Base-by-base conservation (phyloP, 2,113 vertebrate species). In the Chunga burmeisteri region DNA sequence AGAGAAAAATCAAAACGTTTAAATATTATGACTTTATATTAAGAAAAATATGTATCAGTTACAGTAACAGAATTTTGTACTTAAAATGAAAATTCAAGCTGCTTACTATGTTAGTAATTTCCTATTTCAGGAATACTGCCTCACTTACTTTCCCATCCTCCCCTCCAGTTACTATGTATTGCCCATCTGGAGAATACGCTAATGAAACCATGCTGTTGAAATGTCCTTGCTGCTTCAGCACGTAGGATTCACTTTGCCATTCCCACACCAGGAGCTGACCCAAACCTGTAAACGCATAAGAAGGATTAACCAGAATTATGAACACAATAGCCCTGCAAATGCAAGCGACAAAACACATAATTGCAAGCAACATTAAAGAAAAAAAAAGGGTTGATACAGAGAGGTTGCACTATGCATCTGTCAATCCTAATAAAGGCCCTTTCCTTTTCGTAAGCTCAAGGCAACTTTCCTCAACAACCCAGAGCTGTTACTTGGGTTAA, bases 261-360 rank as follows among this genome's bases (percentile, higher is more conserved):
- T 99, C 99, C 99, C 99, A 99, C 66, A 99, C 99, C 96, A 99
- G 97, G 88, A 99, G 98, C 98, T 99, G 99, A 16, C 99, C 99
- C 97, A 99, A 96, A 91, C 99, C 99, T 99, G 90, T 4, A 46
- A 95, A 50, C 2, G 77, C 34, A 96, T 22, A 23, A 84, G 17
- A 47, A 82, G 11, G 7, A 52, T 46, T 50, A 29, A 50, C 13
- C 55, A 38, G 50, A 92, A 22, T 40, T 52, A 34, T 0, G 3
- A 78, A 32, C 21, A 86, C 56, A 68, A 1, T 1, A 5, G 44
- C 22, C 9, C n/a, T 46, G 40, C 16, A 49, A 61, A 55, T 16
- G 15, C 29, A n/a, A 73, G n/a, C 6, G 68, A 85, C 65, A 36
- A 78, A 88, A 23, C 23, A 73, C 17, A 22, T 7, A 46, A 5